Evolutionary conservation across 2,797 vertebrate genomes (phyloP), one percentile per base, ranked within the genome.

Genomic region (Martes flavigula): DNA sequence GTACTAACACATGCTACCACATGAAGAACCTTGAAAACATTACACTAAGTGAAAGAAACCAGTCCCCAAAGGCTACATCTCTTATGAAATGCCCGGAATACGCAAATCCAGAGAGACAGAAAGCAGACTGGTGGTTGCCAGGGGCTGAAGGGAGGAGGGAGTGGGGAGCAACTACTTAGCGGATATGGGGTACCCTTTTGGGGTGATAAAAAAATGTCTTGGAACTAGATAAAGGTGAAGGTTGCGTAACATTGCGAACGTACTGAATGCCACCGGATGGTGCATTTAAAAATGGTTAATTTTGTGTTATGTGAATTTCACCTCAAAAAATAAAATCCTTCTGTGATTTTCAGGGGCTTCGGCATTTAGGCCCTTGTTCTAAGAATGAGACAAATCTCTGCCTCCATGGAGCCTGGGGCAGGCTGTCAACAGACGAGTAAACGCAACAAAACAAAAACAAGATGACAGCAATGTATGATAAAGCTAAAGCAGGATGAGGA

Each of bases 321-420:
- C 48, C 56, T 81, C 20, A 62, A 38, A 79, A 79, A 75, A 75
- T 21, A 60, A 60, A 32, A 72, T 46, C 46, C 8, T n/a, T 58
- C 14, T 20, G n/a, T 58, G 40, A 73, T 56, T 58, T 82, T 91
- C 70, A 58, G 89, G 21, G 51, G 25, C 23, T 56, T 92, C 40
- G 20, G n/a, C 4, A n/a, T n/a, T 56, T 92, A 40, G 35, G n/a
- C 1, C 13, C 23, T 32, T 87, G 38, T 90, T 88, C 60, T 46
- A 46, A 90, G n/a, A 78, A n/a, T 73, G 91, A 95, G 48, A 87
- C 32, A 95, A 85, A 84, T 75, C 27, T 54, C 51, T n/a, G 32
- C 38, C 46, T 94, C 58, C 56, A 2, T 43, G 35, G 78, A 77
- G 66, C 73, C 48, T 62, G 43, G 32, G 51, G 14, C 56, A 87